phyloP scores from a whole-genome alignment of 1,140 invertebrate species.

The Hylyphantes graminicola region DNA sequence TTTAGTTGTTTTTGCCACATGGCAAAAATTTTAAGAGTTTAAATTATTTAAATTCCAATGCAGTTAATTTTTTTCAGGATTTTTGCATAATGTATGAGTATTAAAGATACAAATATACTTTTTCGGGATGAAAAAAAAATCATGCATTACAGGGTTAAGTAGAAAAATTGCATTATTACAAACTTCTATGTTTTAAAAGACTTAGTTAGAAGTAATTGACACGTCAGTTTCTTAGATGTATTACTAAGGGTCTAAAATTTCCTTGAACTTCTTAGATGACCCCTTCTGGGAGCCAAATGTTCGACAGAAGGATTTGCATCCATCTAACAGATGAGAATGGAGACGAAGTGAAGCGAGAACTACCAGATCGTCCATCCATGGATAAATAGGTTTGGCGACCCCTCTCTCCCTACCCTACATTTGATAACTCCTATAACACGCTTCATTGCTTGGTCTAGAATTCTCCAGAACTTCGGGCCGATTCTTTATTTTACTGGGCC shows the following conservation, averaged over 20 bases:
- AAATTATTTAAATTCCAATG: no score
- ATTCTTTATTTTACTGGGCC: constrained; percentile 49
- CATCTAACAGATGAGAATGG: constrained; percentile 44
- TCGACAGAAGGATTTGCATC: constrained; percentile 44
- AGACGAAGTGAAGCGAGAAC: constrained; percentile 39
- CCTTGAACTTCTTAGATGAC: constrained; percentile 9
- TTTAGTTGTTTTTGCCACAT: no score
- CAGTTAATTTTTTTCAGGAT: no score
- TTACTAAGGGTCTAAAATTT: neutral
- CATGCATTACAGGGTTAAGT: no score
- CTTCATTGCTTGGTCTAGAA: constrained; percentile 42
- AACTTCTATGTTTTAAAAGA: no score
- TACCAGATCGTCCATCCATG: constrained; percentile 39
- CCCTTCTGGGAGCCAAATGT: constrained; percentile 25
- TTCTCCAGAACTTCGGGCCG: neutral
- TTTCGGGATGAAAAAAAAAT: no score
- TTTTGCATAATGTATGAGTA: no score
- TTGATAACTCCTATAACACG: constrained; percentile 52
- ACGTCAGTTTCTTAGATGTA: no score
- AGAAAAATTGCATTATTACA: no score
- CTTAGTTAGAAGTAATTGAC: no score
- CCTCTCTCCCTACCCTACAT: constrained; percentile 27
- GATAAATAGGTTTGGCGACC: constrained; percentile 49
- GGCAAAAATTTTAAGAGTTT: no score
- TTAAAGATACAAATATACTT: no score